A percentile compares a stretch with the other conserved stretches of the same genome.
Conservation (phyloP, 2,888 invertebrate genomes). For the Lapara coniferarum region DNA sequence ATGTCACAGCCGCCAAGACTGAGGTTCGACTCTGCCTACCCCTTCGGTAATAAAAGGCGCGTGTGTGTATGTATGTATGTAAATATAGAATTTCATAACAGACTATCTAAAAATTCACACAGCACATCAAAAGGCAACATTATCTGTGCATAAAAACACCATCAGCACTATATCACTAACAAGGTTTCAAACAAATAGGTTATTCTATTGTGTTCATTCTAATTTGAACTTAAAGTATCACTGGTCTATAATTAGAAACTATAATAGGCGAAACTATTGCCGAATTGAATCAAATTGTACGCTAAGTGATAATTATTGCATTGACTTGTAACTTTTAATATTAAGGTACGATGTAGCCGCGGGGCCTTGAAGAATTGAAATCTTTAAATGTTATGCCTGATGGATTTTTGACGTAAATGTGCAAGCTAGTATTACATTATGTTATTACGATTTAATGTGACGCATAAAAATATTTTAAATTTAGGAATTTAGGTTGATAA, state of each 20-base stretch:
- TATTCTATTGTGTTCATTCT: not conserved
- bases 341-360: not conserved
- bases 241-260: slow-evolving; percentile 17
- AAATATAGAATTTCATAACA: too few species aligned
- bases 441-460: not conserved
- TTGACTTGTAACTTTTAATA: slow-evolving; percentile 7
- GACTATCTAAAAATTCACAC: too few species aligned
- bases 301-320: slow-evolving; percentile 24
- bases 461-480: not conserved
- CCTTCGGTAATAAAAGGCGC: too few species aligned
- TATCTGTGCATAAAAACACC: not conserved
- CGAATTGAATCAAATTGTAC: slow-evolving; percentile 34
- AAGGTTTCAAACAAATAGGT: not conserved
- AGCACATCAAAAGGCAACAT: too few species aligned
- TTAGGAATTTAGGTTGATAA: too few species aligned
- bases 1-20: too few species aligned
- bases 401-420: not conserved
- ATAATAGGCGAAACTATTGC: slow-evolving; percentile 12
- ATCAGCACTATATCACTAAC: not conserved
- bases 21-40: too few species aligned
- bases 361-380: not conserved
- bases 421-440: not conserved
- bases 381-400: slow-evolving; percentile 6
- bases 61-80: too few species aligned
- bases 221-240: not conserved